phyloP scores from a whole-genome alignment of 2,888 invertebrate genomes.

The Flexamia atlantica region DNA sequence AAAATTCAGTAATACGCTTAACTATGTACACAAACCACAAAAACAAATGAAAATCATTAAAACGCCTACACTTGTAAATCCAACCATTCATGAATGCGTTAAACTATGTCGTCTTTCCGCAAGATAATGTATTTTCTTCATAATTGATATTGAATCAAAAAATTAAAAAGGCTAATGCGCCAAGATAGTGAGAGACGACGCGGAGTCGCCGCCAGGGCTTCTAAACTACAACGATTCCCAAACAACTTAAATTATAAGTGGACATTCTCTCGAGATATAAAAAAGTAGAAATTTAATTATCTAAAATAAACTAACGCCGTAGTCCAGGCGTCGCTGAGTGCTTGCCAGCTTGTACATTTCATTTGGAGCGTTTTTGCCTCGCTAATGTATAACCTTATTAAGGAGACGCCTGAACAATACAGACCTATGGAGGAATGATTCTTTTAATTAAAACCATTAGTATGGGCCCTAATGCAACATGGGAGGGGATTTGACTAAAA shows the following conservation, averaged over 20 bases:
- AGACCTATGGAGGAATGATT: slow-evolving; percentile 54
- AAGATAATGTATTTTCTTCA: too few species aligned
- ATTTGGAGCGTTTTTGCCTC: slow-evolving; percentile 46
- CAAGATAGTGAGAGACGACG: background rate
- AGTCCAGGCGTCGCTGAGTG: slow-evolving; percentile 24
- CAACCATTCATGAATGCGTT: too few species aligned
- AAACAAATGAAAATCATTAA: too few species aligned
- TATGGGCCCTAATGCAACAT: slow-evolving; percentile 41
- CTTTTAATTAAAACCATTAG: slow-evolving; percentile 60
- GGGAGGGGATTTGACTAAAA: slow-evolving; percentile 43
- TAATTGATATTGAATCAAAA: too few species aligned
- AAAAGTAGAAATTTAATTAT: slow-evolving; percentile 56
- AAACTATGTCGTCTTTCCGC: too few species aligned
- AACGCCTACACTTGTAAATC: too few species aligned
- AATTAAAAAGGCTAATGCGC: background rate
- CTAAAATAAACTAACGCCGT: slow-evolving; percentile 45
- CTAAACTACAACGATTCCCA: slow-evolving; percentile 25
- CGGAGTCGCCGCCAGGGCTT: background rate
- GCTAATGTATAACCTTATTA: slow-evolving; percentile 58
- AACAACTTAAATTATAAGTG: slow-evolving; percentile 50
- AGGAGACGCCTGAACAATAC: slow-evolving; percentile 11
- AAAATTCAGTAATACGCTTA: too few species aligned
- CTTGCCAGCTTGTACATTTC: slow-evolving; percentile 44
- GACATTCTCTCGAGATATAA: background rate
- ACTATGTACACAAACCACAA: too few species aligned